phyloP scores from a whole-genome alignment of 2,113 vertebrate genomes.

The Oryzias woworae region DNA sequence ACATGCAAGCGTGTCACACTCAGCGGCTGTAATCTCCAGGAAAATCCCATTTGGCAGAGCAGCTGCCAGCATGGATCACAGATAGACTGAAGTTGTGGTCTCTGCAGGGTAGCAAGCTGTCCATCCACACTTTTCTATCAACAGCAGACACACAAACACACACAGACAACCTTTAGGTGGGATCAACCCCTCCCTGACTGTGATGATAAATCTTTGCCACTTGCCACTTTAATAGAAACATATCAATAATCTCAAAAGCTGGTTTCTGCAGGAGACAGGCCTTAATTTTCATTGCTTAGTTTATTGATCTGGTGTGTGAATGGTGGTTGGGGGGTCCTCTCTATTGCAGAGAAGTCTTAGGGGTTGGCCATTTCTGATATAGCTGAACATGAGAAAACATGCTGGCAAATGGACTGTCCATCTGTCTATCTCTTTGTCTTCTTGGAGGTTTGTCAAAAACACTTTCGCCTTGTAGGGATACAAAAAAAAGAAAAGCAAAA shows the following conservation, averaged over 20 bases:
- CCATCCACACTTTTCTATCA: constrained; percentile 57
- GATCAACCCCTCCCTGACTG: constrained; percentile 34
- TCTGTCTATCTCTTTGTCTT: constrained; percentile 46
- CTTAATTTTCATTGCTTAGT: constrained; percentile 49
- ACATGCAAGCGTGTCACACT: constrained; percentile 68
- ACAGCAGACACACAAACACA: constrained; percentile 20
- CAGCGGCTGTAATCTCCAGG: constrained; percentile 76
- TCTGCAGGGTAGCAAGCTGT: constrained; percentile 80
- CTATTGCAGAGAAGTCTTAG: constrained; percentile 39
- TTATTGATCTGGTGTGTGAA: constrained; percentile 47
- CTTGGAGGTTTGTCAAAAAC: constrained; percentile 39
- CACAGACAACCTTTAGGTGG: constrained; percentile 30
- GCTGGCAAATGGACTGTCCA: constrained; percentile 42
- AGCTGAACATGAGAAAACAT: constrained; percentile 22
- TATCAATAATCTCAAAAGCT: constrained; percentile 37
- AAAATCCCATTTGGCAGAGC: constrained; percentile 81
- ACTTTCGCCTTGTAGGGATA: constrained; percentile 6
- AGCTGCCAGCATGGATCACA: constrained; percentile 78
- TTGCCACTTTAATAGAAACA: constrained; percentile 54
- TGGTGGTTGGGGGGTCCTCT: constrained; percentile 23
- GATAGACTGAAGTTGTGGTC: constrained; percentile 61
- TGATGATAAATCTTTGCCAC: constrained; percentile 49
- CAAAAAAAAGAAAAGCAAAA: not conserved
- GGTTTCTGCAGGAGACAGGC: constrained; percentile 50
- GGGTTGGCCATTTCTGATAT: constrained; percentile 36